These are phyloP conservation scores for Caenorhabditis japonica DNA, from an alignment of 2,888 invertebrate species.

Conservation along the genomic window DNA sequence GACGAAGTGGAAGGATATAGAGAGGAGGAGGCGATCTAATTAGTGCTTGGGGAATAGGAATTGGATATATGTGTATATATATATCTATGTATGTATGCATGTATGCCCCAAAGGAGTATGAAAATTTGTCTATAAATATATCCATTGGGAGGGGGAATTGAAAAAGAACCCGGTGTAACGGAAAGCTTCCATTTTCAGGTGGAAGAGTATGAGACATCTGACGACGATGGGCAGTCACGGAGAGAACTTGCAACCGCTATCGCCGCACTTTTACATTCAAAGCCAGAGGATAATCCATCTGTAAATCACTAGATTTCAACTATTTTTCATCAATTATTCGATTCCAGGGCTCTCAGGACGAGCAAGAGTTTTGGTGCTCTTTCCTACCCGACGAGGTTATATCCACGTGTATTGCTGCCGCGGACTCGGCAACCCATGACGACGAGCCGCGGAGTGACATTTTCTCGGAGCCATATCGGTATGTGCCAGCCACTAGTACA, in stretches of 20 bases:
- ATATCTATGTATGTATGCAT: no score
- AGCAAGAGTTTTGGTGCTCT: conserved; percentile 65
- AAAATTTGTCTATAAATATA: no score
- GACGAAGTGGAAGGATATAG: not conserved
- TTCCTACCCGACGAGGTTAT: conserved; percentile 70
- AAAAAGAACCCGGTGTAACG: no score
- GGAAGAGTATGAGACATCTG: conserved; percentile 76
- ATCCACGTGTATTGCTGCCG: conserved; percentile 53
- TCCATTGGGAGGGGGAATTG: no score
- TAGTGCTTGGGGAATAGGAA: conserved; percentile 24
- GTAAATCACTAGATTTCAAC: no score
- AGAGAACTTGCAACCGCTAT: conserved; percentile 69
- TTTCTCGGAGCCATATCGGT: conserved; percentile 86
- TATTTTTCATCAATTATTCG: no score
- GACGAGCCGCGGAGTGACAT: conserved; percentile 88
- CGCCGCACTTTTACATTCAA: conserved; percentile 60
- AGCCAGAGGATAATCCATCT: conserved; percentile 64
- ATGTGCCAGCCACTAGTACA: conserved; percentile 53
- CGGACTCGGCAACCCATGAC: conserved; percentile 74
- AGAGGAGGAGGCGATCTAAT: no score
- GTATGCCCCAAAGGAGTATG: no score
- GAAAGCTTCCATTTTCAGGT: no score
- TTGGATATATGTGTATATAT: no score
- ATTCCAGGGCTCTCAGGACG: conserved; percentile 65
- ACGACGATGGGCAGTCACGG: conserved; percentile 73